Base-by-base conservation (phyloP, 92 coral and sea anemone species). In the Palythoa grandiflora region DNA sequence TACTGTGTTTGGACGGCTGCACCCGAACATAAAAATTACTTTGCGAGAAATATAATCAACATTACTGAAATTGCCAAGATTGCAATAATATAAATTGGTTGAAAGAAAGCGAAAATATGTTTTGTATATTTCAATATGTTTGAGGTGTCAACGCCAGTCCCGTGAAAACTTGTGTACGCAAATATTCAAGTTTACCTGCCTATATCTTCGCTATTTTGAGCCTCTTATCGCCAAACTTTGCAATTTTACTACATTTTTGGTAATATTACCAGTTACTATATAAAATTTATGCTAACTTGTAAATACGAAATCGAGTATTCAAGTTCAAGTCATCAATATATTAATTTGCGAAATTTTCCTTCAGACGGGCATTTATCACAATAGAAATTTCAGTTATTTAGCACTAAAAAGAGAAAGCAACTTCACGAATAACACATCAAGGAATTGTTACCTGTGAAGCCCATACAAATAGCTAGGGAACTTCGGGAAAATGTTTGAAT, bases 191-290 rank as follows among this genome's bases (percentile, higher is more conserved):
- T n/a, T n/a, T n/a, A n/a, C n/a, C n/a, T n/a, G n/a, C n/a, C n/a
- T n/a, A n/a, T n/a, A n/a, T n/a, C n/a, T n/a, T n/a, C n/a, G n/a
- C n/a, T n/a, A n/a, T n/a, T n/a, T n/a, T n/a, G n/a, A 59, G 65
- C 65, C 65, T 59, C 65, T 59, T 59, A 59, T 59, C 65, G n/a
- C 65, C 65, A 59, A 59, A 59, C 65, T 59, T 59, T 59, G 65
- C 65, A 59, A 59, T 59, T 59, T 59, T 14, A 59, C 65, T 59
- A n/a, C n/a, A n/a, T n/a, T n/a, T n/a, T n/a, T n/a, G n/a, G n/a
- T n/a, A n/a, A n/a, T n/a, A n/a, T n/a, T n/a, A n/a, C n/a, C n/a
- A n/a, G n/a, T n/a, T n/a, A n/a, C n/a, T n/a, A n/a, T n/a, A n/a
- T n/a, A n/a, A n/a, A n/a, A n/a, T n/a, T n/a, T n/a, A n/a, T n/a